Base-by-base conservation (phyloP, 1,140 invertebrate species). In the Leptoteleia sp. region DNA sequence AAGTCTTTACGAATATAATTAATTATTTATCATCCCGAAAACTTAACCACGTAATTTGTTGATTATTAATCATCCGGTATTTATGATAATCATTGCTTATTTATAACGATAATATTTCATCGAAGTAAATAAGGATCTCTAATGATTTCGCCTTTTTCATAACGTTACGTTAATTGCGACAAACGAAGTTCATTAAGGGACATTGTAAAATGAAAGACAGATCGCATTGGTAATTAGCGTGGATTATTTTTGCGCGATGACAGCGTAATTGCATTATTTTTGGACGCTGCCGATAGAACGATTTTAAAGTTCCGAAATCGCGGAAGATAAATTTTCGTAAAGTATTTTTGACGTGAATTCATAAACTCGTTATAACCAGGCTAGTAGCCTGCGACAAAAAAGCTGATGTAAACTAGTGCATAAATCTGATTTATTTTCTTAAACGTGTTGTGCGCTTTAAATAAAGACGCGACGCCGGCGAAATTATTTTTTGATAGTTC, bases 181-280 rank as follows among this genome's bases (percentile, higher is more conserved):
- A 9, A 37, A 25, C 11, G 8, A 25, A 31, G 25, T 57, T 57
- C 54, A 31, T 57, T 57, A 57, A 1, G 25, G 12, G 9, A 17
- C 25, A 57, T 33, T 43, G 54, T 57, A 37, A 29, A 40, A 12
- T 7, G 54, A 43, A 57, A 43, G 38, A 57, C 38, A 43, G 19
- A 57, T 57, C 54, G 38, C 54, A 13, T 4, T 12, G 37, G 43
- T 57, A 57, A 57, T 43, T 57, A 57, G 16, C 9, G 4, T 6
- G 15, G 16, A 16, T 57, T 57, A 43, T 57, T 57, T 42, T 19
- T 33, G 16, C 27, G 1, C 54, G 38, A 19, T 52, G 48, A 52
- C 48, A 22, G 48, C 9, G 22, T 42, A 40, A 64, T 64, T 64
- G 22, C 22, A 25, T 50, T 50, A 64, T 64, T 64, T 31, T 50